Percentiles rank a stretch among this genome's conserved stretches.
Conservation (phyloP, 2,797 vertebrate genomes). For the Carduelis carduelis region DNA sequence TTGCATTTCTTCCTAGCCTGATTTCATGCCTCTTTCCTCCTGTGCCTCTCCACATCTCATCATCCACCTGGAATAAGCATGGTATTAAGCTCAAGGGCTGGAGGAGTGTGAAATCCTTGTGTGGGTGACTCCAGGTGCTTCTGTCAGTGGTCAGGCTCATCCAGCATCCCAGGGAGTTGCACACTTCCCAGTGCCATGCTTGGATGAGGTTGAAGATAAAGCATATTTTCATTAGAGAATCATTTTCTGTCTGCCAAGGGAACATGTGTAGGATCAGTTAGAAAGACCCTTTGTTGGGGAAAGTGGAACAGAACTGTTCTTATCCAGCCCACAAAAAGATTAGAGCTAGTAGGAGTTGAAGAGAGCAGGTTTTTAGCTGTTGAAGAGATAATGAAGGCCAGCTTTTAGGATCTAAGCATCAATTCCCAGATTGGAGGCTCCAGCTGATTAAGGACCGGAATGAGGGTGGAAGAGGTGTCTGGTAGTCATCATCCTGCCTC, state of each 20-base stretch:
- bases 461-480: constrained; percentile 38
- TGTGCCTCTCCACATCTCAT: not conserved
- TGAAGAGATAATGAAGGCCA: constrained; percentile 11
- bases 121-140: not conserved
- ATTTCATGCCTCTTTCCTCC: not conserved
- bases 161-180: not conserved
- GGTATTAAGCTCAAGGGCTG: not conserved
- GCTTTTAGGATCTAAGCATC: constrained; percentile 17
- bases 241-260: not conserved
- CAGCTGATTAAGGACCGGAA: not conserved
- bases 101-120: not conserved
- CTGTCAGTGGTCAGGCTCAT: not conserved
- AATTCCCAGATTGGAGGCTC: constrained; percentile 23
- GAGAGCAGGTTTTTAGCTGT: not conserved
- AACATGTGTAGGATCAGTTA: constrained; percentile 12
- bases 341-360: not conserved
- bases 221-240: not conserved
- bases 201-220: not conserved
- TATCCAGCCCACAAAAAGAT: not conserved
- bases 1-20: not conserved
- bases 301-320: not conserved
- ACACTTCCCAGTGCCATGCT: not conserved
- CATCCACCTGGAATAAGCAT: not conserved
- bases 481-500: constrained; percentile 32
- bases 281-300: constrained; percentile 36